phyloP scores from a whole-genome alignment of 2,888 invertebrate genomes.

The Agonopterix subpropinquella region DNA sequence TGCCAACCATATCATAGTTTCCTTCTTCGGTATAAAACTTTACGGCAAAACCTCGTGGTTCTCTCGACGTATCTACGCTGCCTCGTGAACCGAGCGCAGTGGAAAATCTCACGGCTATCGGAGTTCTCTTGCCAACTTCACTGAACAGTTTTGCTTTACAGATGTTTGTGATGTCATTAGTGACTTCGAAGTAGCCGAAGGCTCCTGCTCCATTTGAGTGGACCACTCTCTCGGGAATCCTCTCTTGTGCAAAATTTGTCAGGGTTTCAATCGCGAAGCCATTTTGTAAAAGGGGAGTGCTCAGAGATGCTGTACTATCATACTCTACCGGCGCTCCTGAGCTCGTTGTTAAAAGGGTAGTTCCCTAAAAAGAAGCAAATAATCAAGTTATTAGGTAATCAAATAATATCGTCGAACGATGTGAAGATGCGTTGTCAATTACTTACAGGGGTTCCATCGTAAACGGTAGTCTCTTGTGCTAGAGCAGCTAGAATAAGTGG shows the following conservation, averaged over 20 bases:
- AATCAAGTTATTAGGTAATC: too few species aligned
- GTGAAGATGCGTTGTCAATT: too few species aligned
- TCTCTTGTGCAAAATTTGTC: slow-evolving; percentile 85
- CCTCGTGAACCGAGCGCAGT: slow-evolving; percentile 78
- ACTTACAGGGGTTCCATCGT: too few species aligned
- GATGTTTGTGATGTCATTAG: slow-evolving; percentile 1
- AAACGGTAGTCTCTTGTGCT: too few species aligned
- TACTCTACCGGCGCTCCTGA: slow-evolving; percentile 7
- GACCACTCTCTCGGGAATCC: slow-evolving; percentile 92
- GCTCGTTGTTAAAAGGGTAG: slow-evolving; percentile 50
- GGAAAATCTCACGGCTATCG: slow-evolving; percentile 73
- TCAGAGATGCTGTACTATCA: slow-evolving; percentile 4
- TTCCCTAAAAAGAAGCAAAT: too few species aligned
- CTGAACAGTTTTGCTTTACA: slow-evolving; percentile 75
- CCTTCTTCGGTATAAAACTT: slow-evolving; percentile 39
- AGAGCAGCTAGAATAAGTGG: too few species aligned
- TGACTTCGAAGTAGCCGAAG: slow-evolving; percentile 6
- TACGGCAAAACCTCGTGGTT: slow-evolving; percentile 56
- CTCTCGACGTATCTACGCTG: slow-evolving; percentile 66
- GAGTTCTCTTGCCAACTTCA: slow-evolving; percentile 75
- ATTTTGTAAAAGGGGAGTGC: slow-evolving; percentile 6
- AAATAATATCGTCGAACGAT: too few species aligned
- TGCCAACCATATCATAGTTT: slow-evolving; percentile 42
- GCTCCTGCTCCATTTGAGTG: slow-evolving; percentile 93
- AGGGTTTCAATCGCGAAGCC: slow-evolving; percentile 79